A percentile compares a stretch with the other conserved stretches of the same genome.
Evolutionary conservation across 2,888 invertebrate species (phyloP).

Genomic region (Diadromus collaris): DNA sequence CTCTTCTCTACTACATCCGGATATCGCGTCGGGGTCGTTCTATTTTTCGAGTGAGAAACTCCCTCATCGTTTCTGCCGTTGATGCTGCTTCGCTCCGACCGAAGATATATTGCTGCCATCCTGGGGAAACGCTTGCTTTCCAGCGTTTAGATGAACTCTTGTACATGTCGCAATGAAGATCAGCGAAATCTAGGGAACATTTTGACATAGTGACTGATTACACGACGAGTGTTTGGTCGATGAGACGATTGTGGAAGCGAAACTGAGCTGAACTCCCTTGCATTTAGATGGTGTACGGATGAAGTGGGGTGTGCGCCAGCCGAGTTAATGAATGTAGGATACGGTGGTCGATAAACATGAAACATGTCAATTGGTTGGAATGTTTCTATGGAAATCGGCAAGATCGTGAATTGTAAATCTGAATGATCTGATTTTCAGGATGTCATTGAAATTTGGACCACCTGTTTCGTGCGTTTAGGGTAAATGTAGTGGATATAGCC

Average conservation of each 20-base stretch:
- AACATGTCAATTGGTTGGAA: constrained; percentile 7
- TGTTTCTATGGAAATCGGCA: not conserved
- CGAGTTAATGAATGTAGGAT: not conserved
- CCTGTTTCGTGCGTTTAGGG: not conserved
- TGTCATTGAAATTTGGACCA: not conserved
- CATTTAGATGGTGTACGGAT: constrained; percentile 2
- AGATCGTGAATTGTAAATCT: not conserved
- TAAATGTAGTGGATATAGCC: too few species aligned
- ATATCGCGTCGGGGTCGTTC: constrained; percentile 16
- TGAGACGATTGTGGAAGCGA: constrained; percentile 49
- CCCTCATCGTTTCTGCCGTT: constrained; percentile 12
- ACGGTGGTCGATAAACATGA: constrained; percentile 1
- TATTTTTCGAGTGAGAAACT: constrained; percentile 22
- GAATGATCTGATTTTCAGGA: not conserved
- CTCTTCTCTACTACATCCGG: not conserved
- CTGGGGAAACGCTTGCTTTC: constrained; percentile 5
- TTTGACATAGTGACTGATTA: constrained; percentile 50
- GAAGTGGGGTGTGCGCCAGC: not conserved
- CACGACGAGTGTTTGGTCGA: constrained; percentile 25
- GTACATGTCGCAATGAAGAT: constrained; percentile 46
- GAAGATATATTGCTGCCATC: constrained; percentile 52
- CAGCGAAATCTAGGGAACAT: constrained; percentile 27
- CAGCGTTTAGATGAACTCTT: constrained; percentile 39
- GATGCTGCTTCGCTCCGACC: not conserved
- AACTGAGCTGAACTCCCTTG: not conserved